Evolutionary conservation across 2,888 invertebrate species (phyloP).

Genomic region (Caenorhabditis imperialis): DNA sequence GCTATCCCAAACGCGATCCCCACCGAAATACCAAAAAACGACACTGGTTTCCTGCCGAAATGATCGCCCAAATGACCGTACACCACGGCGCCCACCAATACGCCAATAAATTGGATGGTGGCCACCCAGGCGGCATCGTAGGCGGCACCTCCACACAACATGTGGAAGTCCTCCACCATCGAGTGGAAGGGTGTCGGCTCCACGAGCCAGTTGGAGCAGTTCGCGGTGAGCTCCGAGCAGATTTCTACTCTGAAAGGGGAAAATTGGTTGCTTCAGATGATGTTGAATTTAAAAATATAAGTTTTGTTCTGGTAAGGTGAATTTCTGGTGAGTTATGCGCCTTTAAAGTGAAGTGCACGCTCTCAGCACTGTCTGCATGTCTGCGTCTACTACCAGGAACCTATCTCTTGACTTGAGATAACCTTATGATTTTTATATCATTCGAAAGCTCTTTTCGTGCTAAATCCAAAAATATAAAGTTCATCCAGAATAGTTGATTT

Average conservation of each 20-base stretch:
- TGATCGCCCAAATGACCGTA: conserved; percentile 65
- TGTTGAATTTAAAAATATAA: no score
- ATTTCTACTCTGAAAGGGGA: conserved; percentile 36
- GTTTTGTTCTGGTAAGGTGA: no score
- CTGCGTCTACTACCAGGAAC: no score
- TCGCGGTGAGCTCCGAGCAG: conserved; percentile 39
- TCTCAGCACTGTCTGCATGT: no score
- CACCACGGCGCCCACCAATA: conserved; percentile 60
- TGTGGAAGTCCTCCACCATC: conserved; percentile 60
- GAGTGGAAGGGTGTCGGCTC: conserved; percentile 54
- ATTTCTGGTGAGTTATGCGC: background rate
- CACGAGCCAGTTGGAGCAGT: conserved; percentile 28
- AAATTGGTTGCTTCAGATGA: no score
- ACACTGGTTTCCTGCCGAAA: conserved; percentile 62
- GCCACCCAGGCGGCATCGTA: conserved; percentile 65
- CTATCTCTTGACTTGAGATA: no score
- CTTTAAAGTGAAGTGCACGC: conserved; percentile 5
- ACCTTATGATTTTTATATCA: no score
- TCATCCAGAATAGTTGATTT: no score
- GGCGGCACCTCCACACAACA: conserved; percentile 53
- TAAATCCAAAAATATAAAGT: no score
- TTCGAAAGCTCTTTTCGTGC: no score
- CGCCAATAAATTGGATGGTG: conserved; percentile 65
- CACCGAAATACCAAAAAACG: conserved; percentile 55
- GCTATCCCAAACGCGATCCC: conserved; percentile 61